A percentile compares a stretch with the other conserved stretches of the same genome.
phyloP scores from a whole-genome alignment of 2,113 vertebrate genomes.

The Anarrhichthys ocellatus region DNA sequence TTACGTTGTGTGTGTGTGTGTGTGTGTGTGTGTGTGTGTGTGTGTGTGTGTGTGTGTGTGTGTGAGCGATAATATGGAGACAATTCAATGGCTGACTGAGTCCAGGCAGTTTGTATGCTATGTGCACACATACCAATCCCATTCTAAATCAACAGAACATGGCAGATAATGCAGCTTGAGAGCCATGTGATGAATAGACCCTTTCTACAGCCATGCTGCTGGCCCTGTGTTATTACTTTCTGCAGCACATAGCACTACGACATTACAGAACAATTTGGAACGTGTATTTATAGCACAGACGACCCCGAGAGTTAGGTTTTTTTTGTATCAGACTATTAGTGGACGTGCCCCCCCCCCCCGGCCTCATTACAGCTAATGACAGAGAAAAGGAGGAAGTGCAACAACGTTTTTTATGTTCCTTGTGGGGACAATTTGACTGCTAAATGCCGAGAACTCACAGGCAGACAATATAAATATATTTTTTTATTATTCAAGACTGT shows the following conservation, averaged over 20 bases:
- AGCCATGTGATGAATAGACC: constrained; percentile 40
- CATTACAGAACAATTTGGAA: background rate
- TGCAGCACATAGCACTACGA: background rate
- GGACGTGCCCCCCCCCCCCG: background rate
- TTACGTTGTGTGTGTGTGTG: background rate
- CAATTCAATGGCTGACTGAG: constrained; percentile 53
- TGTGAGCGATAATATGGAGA: background rate
- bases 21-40: background rate
- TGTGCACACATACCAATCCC: constrained; percentile 20
- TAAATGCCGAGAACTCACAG: background rate
- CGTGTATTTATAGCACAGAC: background rate
- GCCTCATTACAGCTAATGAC: background rate
- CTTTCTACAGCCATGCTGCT: constrained; percentile 32
- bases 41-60: background rate
- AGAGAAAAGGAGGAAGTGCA: background rate
- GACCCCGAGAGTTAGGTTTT: background rate
- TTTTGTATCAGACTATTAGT: background rate
- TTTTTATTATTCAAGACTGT: background rate
- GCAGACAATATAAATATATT: background rate
- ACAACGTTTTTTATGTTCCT: background rate
- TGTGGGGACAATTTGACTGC: background rate
- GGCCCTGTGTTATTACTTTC: constrained; percentile 3
- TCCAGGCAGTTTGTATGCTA: constrained; percentile 40
- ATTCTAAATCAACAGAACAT: constrained; percentile 42
- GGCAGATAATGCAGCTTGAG: constrained; percentile 27